Evolutionary conservation across 2,797 vertebrate species (phyloP), one percentile per base, ranked within the genome.

Genomic region (Siniperca undulata): DNA sequence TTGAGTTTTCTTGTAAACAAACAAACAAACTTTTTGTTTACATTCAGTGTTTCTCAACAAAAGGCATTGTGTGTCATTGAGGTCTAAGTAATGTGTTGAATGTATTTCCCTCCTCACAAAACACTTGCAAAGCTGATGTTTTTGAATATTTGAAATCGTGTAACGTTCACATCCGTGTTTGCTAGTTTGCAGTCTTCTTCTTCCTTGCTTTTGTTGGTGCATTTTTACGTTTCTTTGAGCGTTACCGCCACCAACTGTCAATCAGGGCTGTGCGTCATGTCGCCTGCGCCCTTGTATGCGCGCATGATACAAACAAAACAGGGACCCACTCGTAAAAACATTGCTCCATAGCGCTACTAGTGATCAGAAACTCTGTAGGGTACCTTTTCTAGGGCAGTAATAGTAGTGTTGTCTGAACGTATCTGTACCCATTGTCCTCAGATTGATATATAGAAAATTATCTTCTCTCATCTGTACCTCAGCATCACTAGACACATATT

Each of bases 21-120:
- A 53, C 72, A 65, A 55, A 11, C 11, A 14, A 48, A 70, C 13
- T n/a, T 34, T 46, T 60, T 72, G 46, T 27, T 74, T 20, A 40
- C n/a, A 36, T 73, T 50, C 3, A 48, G 42, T 36, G 27, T 36
- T 30, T n/a, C 55, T 71, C 19, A 60, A 19, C 44, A 53, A 30
- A 64, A 52, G n/a, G 4, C 60, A 9, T 16, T 30, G 8, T 73
- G 22, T 50, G 36, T 64, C 48, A 17, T 42, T 22, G 8, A 50
- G 7, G 20, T 73, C 55, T n/a, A n/a, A 22, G 27, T n/a, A 48
- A 72, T 50, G 20, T 19, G 8, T 36, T n/a, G 40, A 52, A 52
- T 74, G 19, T 17, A 34, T 67, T 53, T 40, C 2, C 59, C 38
- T 71, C 69, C 2, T 53, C 34, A 40, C 20, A 27, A 70, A 52